Base-by-base conservation (phyloP, 2,797 vertebrate genomes). In the Karalla daura region DNA sequence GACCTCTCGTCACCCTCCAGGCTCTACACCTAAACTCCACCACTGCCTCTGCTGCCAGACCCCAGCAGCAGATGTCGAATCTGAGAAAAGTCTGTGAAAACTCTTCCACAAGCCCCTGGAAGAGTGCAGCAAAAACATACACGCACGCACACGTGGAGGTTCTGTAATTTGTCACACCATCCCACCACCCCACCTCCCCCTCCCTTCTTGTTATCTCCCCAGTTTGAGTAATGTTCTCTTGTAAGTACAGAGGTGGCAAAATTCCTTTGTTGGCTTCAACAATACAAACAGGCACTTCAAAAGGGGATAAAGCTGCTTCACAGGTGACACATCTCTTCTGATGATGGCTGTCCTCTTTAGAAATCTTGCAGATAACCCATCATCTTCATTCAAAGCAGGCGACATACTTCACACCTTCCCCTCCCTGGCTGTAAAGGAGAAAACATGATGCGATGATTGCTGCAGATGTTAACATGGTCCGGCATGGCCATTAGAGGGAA, bases 211-310 rank as follows among this genome's bases (percentile, higher is more conserved):
- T 84, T 79, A 74, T 84, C 84, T 74, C 55, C 76, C 55, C 68
- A 56, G 74, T 82, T 84, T 86, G 85, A 86, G 81, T 90, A 85
- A 89, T 87, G 86, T 69, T 64, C 85, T 80, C 74, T 81, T 83
- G 75, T 83, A 83, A 88, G 85, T 81, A 85, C 85, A 82, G 89
- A 91, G 88, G 88, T 90, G 91, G 72, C 81, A 83, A 84, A 88
- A 91, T 84, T 79, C 88, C 85, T 91, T 92, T 92, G 91, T 93
- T 87, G 70, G 30, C 81, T 70, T 70, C 77, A 83, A 92, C 92
- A 94, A 91, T 91, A 83, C 86, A 90, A 91, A 90, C 85, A 89
- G 82, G 80, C 82, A 92, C 93, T 92, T 93, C 91, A 93, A 93
- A 93, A 86, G 89, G 54, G 74, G 74, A 77, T 68, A 64, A 84